Evolutionary conservation across 2,113 vertebrate species (phyloP).

Genomic region (Ceratotherium simum): DNA sequence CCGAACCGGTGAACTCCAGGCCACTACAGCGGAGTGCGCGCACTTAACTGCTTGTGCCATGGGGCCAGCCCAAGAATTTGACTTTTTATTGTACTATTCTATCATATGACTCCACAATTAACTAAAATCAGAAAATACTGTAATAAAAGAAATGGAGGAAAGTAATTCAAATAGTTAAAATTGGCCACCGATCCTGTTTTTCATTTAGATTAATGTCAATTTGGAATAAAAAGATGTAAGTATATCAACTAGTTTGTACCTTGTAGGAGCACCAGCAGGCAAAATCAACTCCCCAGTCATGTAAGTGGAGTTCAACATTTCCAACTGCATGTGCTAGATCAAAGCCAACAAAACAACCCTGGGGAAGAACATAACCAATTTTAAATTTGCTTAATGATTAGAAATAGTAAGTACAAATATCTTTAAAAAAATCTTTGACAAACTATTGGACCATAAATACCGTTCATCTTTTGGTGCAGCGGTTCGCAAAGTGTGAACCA

Average conservation of each 20-base stretch:
- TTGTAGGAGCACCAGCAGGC: slow-evolving; percentile 99
- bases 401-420: slow-evolving; percentile 10
- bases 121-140: neutral
- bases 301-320: slow-evolving; percentile 92
- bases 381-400: slow-evolving; percentile 10
- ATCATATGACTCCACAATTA: neutral
- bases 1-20: no score
- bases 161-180: neutral
- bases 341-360: slow-evolving; percentile 97
- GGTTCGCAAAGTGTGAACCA: neutral
- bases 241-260: slow-evolving; percentile 85
- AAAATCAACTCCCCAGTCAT: slow-evolving; percentile 98
- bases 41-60: no score
- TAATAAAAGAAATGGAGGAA: neutral
- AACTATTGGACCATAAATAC: neutral
- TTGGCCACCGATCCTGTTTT: neutral
- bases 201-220: neutral
- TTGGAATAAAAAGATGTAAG: neutral
- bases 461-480: neutral
- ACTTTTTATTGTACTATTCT: neutral
- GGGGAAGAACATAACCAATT: slow-evolving; percentile 15
- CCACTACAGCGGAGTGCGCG: no score
- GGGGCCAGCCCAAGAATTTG: neutral
- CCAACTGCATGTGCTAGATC: slow-evolving; percentile 96
- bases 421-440: slow-evolving; percentile 22